Evolutionary conservation across 2,888 invertebrate species (phyloP), one percentile per base, ranked within the genome.

Genomic region (Aricia artaxerxes): DNA sequence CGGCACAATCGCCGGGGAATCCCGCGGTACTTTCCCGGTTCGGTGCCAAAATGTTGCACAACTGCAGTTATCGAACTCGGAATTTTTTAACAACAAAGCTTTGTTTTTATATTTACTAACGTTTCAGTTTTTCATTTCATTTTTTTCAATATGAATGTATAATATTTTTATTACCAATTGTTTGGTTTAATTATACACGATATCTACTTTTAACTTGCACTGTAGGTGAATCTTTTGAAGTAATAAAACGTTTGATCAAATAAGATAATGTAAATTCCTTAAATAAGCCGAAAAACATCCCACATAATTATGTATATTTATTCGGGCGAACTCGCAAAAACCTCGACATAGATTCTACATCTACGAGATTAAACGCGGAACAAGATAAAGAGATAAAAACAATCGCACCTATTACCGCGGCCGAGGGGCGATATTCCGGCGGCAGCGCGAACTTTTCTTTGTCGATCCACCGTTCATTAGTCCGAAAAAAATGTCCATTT

Each of bases 401-500:
- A 35, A 38, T 38, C 35, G 69, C 73, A 44, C 73, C 11, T 73
- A 73, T 73, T 73, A 44, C 73, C n/a, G 44, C 73, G 44, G 9
- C 9, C 4, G n/a, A 73, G 31, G 24, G 73, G n/a, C 73, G 44
- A 24, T 73, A 24, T 73, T 73, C 40, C 69, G 35, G 31, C 35
- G 69, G 69, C 35, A 69, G 24, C 2, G 9, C 24, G 31, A 31
- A 31, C 40, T 79, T 61, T 73, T 73, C 80, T 79, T 79, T 75
- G 78, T 78, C 79, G 77, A 78, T 79, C 61, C 79, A 78, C 75
- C 79, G 76, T 81, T 79, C 80, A 81, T 80, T 79, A 81, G 79
- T 76, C 76, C 60, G 13, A 78, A 79, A 81, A 81, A 81, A 80
- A 79, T 78, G 78, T 78, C 79, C 81, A 80, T 82, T 81, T 80